A percentile compares a stretch with the other conserved stretches of the same genome.
Conservation (phyloP, 2,888 invertebrate species). For the Synanthedon formicaeformis region DNA sequence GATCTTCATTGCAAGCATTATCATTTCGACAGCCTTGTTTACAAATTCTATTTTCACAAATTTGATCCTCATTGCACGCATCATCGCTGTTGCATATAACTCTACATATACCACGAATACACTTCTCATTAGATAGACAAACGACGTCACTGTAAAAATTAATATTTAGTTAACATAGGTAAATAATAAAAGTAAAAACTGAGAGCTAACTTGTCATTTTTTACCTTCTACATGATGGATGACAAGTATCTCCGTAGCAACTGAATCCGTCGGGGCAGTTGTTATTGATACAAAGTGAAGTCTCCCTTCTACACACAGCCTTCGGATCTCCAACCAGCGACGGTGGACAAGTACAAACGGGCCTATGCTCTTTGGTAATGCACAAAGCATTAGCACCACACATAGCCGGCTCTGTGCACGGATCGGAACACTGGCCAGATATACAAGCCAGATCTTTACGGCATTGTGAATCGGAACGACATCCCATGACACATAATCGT, state of each 20-base stretch:
- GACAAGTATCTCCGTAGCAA: constrained; percentile 84
- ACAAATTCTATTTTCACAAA: constrained; percentile 89
- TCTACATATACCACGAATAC: constrained; percentile 85
- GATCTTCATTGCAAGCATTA: constrained; percentile 77
- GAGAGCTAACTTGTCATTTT: constrained; percentile 7
- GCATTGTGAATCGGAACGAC: constrained; percentile 84
- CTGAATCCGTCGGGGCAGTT: constrained; percentile 79
- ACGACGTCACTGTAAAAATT: constrained; percentile 75
- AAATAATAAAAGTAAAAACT: background rate
- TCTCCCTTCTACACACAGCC: constrained; percentile 77
- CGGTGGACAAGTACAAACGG: constrained; percentile 79
- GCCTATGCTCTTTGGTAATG: constrained; percentile 75
- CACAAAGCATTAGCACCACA: constrained; percentile 89
- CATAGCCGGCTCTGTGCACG: constrained; percentile 80
- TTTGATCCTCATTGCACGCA: constrained; percentile 83
- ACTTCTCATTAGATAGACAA: constrained; percentile 88
- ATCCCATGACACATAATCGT: constrained; percentile 82
- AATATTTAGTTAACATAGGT: background rate
- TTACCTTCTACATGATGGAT: constrained; percentile 81
- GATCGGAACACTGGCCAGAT: constrained; percentile 82
- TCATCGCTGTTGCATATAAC: constrained; percentile 88
- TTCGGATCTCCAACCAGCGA: constrained; percentile 81
- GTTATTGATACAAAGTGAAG: constrained; percentile 74
- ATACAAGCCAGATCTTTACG: constrained; percentile 78
- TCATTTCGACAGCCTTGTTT: constrained; percentile 89